Evolutionary conservation across 37 sponge, comb jelly and placozoan genomes (phyloP), one percentile per base, ranked within the genome.

Genomic region (Lycopodina hypogea): DNA sequence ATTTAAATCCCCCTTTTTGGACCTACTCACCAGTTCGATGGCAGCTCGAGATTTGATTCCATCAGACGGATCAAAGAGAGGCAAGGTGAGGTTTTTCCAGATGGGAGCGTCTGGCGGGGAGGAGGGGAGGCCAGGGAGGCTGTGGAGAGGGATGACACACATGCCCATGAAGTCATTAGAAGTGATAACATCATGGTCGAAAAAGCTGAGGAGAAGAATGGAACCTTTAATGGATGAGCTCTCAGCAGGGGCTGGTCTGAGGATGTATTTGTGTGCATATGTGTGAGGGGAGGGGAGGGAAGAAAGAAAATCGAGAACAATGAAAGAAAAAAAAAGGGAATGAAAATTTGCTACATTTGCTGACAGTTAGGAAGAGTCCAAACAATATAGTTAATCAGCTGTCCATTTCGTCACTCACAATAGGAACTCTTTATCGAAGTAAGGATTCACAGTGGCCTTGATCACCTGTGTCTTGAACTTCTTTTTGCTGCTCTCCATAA

Each of bases 131-230:
- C 67, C 35, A 24, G 72, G 39, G 19, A 81, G 29, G 56, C 51
- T 58, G 38, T 70, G 53, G 56, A 81, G 76, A 29, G 68, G 39
- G 24, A 90, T 68, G 22, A 77, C 90, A 73, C 77, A 75, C 51
- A 90, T 51, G 6, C 90, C 90, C 40, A 50, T 59, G 55, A 85
- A 79, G 60, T 78, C 80, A 59, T 90, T 81, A 39, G 71, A 39
- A 12, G 78, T 71, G 40, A 90, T 56, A 15, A 51, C 56, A 61
- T 90, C 91, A 33, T 82, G 63, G 22, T 86, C 82, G 71, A 61
- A 90, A 45, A 86, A 58, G 22, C 74, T 76, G 37, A 90, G 37
- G 30, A 83, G 28, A 4, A 90, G 38, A 45, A 82, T 56, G 37
- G 91, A 37, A 6, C 91, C 91, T 36, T 71, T 40, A 4, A 28